phyloP scores from a whole-genome alignment of 2,888 invertebrate genomes.

The Dugesia japonica region DNA sequence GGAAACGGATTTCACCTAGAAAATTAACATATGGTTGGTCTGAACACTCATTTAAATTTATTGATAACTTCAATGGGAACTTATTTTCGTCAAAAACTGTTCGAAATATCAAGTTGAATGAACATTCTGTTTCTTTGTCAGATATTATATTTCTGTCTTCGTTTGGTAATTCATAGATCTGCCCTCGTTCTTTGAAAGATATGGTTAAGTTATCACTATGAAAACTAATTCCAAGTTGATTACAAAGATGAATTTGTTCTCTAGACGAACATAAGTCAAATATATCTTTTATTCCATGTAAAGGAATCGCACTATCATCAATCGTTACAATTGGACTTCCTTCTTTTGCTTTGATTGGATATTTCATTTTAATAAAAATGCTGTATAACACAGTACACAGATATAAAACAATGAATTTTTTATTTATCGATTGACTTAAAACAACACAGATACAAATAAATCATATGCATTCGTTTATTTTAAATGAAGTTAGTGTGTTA shows the following conservation, averaged over 20 bases:
- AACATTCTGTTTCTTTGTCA: not conserved
- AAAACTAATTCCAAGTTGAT: not conserved
- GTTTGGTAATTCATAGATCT: not conserved
- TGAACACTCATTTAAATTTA: not conserved
- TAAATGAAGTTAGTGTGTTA: too few species aligned
- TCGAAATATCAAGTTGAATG: not conserved
- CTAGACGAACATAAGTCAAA: not conserved
- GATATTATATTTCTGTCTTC: not conserved
- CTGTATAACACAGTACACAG: too few species aligned
- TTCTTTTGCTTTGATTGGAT: not conserved
- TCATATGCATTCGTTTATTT: too few species aligned
- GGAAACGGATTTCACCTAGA: not conserved
- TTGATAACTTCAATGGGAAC: not conserved
- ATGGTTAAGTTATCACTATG: not conserved
- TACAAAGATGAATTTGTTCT: not conserved
- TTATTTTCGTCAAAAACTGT: not conserved
- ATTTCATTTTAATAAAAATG: too few species aligned
- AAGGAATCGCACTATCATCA: not conserved
- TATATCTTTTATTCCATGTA: not conserved
- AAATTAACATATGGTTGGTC: not conserved
- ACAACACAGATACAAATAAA: too few species aligned
- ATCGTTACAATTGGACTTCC: not conserved
- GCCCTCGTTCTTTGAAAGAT: not conserved
- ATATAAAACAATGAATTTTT: too few species aligned
- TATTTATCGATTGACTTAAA: too few species aligned